Evolutionary conservation across 2,888 invertebrate species (phyloP), one percentile per base, ranked within the genome.

Genomic region (Taphrorychus bicolor): DNA sequence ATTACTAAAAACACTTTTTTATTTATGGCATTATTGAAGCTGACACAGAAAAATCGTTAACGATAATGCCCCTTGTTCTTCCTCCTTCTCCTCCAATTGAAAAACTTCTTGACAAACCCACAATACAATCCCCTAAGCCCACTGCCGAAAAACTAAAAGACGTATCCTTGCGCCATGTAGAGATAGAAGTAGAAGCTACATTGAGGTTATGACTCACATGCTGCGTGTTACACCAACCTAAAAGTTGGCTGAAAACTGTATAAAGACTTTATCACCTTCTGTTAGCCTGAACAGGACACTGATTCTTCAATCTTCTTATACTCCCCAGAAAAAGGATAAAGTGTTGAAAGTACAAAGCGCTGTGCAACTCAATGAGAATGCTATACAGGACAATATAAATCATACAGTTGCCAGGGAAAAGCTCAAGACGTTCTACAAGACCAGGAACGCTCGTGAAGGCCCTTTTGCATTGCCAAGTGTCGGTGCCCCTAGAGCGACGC

Each of bases 231-330:
- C 7, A 69, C 70, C 48, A 75, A 77, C 69, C 54, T 77, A 21
- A 75, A 70, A 70, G 70, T 73, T 0, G 73, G 73, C 14, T 70
- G 76, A 5, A 71, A 70, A 3, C 71, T 76, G 61, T 74, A 73
- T 60, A 72, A 74, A 52, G 58, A 67, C 4, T 79, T 79, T 59
- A 67, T 65, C 57, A 70, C 72, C 59, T 70, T 72, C 52, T 71
- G 61, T 73, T 52, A 74, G 72, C 54, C 61, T 77, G 17, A 69
- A 71, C 52, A 71, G 56, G 21, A 40, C 59, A 9, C 52, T 52
- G 11, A 52, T 66, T 1, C 23, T 66, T n/a, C 72, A 73, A 7
- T 52, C 18, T 9, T 66, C 63, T 59, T 60, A 71, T 9, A 59
- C 61, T 7, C 18, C 54, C 17, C 41, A 59, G 14, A 40, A 5